phyloP scores from a whole-genome alignment of 2,113 vertebrate species.

The Xenopus borealis region DNA sequence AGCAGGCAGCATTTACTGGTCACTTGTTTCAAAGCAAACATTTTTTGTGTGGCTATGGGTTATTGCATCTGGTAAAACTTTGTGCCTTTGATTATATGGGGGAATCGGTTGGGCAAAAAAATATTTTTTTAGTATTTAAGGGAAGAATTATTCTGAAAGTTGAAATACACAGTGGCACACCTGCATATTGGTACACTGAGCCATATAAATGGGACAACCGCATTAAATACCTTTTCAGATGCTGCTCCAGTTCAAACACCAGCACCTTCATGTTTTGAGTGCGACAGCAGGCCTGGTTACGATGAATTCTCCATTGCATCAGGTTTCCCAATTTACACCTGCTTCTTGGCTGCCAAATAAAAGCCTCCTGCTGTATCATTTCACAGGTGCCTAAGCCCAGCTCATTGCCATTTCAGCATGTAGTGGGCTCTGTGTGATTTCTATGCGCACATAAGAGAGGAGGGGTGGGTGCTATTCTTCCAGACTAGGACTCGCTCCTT shows the following conservation, averaged over 20 bases:
- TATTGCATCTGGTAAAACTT: too few species aligned
- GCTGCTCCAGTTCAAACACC: slow-evolving; percentile 80
- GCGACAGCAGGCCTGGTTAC: slow-evolving; percentile 56
- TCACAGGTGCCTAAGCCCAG: slow-evolving; percentile 6
- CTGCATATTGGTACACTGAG: too few species aligned
- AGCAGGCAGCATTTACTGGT: too few species aligned
- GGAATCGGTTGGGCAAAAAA: too few species aligned
- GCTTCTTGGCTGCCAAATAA: slow-evolving; percentile 8
- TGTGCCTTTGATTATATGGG: too few species aligned
- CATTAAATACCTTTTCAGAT: slow-evolving; percentile 79
- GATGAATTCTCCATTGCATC: slow-evolving; percentile 67
- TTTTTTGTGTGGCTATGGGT: too few species aligned
- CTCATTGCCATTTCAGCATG: slow-evolving; percentile 11
- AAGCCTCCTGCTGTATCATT: slow-evolving; percentile 23
- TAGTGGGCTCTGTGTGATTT: not conserved
- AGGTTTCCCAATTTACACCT: slow-evolving; percentile 55
- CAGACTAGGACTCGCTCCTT: slow-evolving; percentile 32
- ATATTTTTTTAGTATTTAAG: too few species aligned
- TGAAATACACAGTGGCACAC: too few species aligned
- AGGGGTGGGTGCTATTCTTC: slow-evolving; percentile 18
- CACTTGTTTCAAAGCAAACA: too few species aligned
- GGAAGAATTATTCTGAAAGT: too few species aligned
- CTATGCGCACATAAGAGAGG: not conserved
- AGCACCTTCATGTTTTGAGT: slow-evolving; percentile 77
- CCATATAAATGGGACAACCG: too few species aligned